These are phyloP conservation scores for Pygocentrus nattereri DNA, from an alignment of 2,797 vertebrate species.

Conservation along the genomic window DNA sequence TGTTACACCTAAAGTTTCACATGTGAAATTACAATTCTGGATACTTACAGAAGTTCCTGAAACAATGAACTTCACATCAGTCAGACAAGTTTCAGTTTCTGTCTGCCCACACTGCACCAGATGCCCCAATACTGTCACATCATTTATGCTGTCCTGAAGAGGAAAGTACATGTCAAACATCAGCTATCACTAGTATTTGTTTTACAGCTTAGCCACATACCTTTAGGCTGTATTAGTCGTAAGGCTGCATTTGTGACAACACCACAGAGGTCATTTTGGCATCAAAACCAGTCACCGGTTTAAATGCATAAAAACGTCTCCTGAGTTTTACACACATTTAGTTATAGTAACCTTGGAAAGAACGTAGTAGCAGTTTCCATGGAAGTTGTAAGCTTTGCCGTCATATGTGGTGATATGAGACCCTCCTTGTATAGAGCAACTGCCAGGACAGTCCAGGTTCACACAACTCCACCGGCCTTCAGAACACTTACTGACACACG, in stretches of 20 bases:
- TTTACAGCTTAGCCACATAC: not conserved
- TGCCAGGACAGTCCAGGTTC: conserved; percentile 76
- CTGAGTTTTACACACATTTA: not conserved
- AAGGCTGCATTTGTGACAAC: not conserved
- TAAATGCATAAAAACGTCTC: not conserved
- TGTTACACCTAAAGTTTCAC: not conserved
- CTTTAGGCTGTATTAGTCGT: too few species aligned
- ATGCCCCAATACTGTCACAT: conserved; percentile 78
- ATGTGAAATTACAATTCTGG: not conserved
- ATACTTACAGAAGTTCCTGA: conserved; percentile 63
- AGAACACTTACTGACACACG: conserved; percentile 76
- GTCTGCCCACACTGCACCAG: conserved; percentile 78
- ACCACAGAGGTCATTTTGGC: not conserved
- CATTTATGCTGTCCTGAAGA: conserved; percentile 53
- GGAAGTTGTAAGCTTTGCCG: conserved; percentile 82
- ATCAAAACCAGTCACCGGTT: not conserved
- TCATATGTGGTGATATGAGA: conserved; percentile 87
- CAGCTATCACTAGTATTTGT: not conserved
- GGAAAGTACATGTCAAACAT: not conserved
- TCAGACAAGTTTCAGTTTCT: conserved; percentile 79
- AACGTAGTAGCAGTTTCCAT: conserved; percentile 87
- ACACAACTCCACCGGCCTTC: conserved; percentile 80
- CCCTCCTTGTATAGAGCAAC: conserved; percentile 83
- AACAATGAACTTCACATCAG: conserved; percentile 67
- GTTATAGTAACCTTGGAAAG: conserved; percentile 80